These are phyloP conservation scores for Aphidius gifuensis DNA, from an alignment of 1,140 invertebrate genomes.

Conservation along the genomic window DNA sequence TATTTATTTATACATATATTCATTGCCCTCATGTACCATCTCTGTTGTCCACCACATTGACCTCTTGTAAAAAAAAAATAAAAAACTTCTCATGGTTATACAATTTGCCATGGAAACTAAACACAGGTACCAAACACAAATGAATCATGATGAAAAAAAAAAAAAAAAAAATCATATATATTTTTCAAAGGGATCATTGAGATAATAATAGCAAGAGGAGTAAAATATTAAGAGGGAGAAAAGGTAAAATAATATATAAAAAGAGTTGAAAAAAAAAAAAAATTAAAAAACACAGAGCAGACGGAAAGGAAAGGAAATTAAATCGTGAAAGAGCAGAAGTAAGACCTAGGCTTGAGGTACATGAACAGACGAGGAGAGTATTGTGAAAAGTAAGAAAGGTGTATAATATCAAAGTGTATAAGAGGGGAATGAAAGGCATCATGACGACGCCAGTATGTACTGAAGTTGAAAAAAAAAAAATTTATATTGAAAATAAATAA, in stretches of 20 bases:
- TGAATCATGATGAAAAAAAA: no score
- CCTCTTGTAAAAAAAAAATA: no score
- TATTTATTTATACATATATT: no score
- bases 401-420: not conserved
- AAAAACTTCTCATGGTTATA: no score
- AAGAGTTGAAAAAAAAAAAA: constrained; percentile 19
- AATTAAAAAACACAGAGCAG: not conserved
- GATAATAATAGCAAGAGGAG: no score
- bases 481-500: no score
- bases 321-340: not conserved
- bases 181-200: no score
- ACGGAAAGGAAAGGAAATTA: not conserved
- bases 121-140: no score
- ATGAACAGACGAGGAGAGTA: constrained; percentile 2
- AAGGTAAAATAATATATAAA: constrained; percentile 13
- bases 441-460: constrained; percentile 1
- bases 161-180: no score
- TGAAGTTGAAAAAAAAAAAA: not conserved
- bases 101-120: no score
- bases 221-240: constrained; percentile 1
- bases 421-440: constrained; percentile 11
- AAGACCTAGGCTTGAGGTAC: not conserved
- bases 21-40: no score
- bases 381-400: constrained; percentile 9
- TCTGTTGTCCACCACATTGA: no score